Evolutionary conservation across 2,888 invertebrate species (phyloP), one percentile per base, ranked within the genome.

Genomic region (Hypercompe scribonia): DNA sequence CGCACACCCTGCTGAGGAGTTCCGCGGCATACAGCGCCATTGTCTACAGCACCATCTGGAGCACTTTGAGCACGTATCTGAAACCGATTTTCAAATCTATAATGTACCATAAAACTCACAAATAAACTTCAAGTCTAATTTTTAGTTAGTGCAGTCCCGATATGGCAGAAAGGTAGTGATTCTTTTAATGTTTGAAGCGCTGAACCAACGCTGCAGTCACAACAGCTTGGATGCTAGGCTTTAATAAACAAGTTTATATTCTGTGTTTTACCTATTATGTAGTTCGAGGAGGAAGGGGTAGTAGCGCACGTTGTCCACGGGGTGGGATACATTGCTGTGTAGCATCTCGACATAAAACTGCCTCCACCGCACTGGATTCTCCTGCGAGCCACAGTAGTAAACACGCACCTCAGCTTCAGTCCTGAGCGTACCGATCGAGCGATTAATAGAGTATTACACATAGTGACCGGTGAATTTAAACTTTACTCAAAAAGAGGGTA

Each of bases 351-450:
- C 46, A 10, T 18, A 50, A 54, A 81, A 72, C 97, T 94, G 61
- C 96, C 96, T 31, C 98, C 98, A 98, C 0, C 91, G 96, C 65
- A 98, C 93, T 0, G 97, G 97, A 86, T 98, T 97, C 74, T 96
- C 94, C 39, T 97, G 97, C 0, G 97, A 97, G 58, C 97, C 97
- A 88, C 97, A 97, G 90, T 98, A 98, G 93, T 97, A 98, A 24
- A 98, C 96, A 66, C 95, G 92, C 8, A 96, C 90, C 0, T 86
- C 85, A 0, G 71, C 94, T n/a, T n/a, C n/a, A 89, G 91, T 69
- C 88, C 86, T n/a, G 28, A 8, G 1, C 11, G 3, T 24, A 58
- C 10, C 13, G 0, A 18, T 11, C 18, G 21, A 39, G 10, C 7
- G 11, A 11, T 10, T 39, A 39, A 39, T 39, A 39, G 11, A 36